phyloP scores from a whole-genome alignment of 2,888 invertebrate genomes.

The Pegoplata infirma region DNA sequence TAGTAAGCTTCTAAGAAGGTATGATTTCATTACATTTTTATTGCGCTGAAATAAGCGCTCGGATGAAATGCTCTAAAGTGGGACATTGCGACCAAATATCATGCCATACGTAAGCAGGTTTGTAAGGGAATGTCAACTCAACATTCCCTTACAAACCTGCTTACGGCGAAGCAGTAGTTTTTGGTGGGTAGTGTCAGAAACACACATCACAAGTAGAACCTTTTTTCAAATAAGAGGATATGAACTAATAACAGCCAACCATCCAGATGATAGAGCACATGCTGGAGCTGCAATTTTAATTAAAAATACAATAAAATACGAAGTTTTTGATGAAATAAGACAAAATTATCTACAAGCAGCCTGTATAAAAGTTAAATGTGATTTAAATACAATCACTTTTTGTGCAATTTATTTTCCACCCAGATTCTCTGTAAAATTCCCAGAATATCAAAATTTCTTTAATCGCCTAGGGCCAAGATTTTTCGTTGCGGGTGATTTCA shows the following conservation, averaged over 20 bases:
- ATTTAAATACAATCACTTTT: not conserved
- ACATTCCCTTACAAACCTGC: too few relatives aligned
- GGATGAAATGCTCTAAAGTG: too few relatives aligned
- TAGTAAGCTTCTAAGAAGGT: too few relatives aligned
- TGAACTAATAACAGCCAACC: slow-evolving; percentile 43
- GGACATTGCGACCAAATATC: too few relatives aligned
- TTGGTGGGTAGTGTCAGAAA: slow-evolving; percentile 47
- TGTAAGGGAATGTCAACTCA: too few relatives aligned
- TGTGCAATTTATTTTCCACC: slow-evolving; percentile 41
- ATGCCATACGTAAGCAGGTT: too few relatives aligned
- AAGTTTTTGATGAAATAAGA: slow-evolving; percentile 19
- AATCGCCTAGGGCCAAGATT: slow-evolving; percentile 22
- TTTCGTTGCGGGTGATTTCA: slow-evolving; percentile 48
- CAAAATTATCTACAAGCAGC: slow-evolving; percentile 26
- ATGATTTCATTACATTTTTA: too few relatives aligned
- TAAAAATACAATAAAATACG: slow-evolving; percentile 36
- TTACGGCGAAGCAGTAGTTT: too few relatives aligned
- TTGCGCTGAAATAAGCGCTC: too few relatives aligned
- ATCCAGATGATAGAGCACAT: slow-evolving; percentile 55
- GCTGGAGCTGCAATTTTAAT: slow-evolving; percentile 43
- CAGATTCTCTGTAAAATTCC: slow-evolving; percentile 9
- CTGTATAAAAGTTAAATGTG: slow-evolving; percentile 31
- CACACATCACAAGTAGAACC: slow-evolving; percentile 38
- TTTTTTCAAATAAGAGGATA: slow-evolving; percentile 55
- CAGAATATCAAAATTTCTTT: slow-evolving; percentile 11